Evolutionary conservation across 2,888 invertebrate genomes (phyloP).

Genomic region (Myathropa florea): DNA sequence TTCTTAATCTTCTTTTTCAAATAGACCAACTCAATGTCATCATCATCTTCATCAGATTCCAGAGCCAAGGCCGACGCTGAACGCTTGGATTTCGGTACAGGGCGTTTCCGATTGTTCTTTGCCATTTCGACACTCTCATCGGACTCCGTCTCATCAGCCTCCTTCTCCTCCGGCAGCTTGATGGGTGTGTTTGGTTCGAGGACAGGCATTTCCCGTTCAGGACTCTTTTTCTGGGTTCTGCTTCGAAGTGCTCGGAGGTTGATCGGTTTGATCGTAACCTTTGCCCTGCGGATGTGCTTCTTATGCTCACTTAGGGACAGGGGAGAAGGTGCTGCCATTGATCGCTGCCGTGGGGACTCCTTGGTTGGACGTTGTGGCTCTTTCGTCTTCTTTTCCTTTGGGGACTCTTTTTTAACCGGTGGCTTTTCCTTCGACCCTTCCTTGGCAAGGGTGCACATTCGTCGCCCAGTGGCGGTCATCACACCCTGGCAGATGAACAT

Average conservation of each 20-base stretch:
- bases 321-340: background rate
- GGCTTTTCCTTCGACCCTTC: constrained; percentile 42
- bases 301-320: background rate
- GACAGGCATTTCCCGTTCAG: constrained; percentile 71
- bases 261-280: constrained; percentile 63
- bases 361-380: background rate
- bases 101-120: constrained; percentile 26
- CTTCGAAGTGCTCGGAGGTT: constrained; percentile 57
- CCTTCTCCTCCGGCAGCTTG: constrained; percentile 69
- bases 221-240: background rate
- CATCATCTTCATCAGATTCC: constrained; percentile 29
- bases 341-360: background rate
- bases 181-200: constrained; percentile 73
- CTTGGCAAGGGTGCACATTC: constrained; percentile 82
- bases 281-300: constrained; percentile 57
- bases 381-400: constrained; percentile 21
- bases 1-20: constrained; percentile 18
- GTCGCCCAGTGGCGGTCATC: constrained; percentile 83
- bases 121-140: background rate
- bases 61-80: background rate
- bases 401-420: constrained; percentile 6
- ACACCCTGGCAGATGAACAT: constrained; percentile 85
- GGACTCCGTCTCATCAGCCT: constrained; percentile 17
- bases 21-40: constrained; percentile 48
- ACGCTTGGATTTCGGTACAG: constrained; percentile 44